Conservation (phyloP, 2,797 vertebrate genomes). For the Knipowitschia caucasica region DNA sequence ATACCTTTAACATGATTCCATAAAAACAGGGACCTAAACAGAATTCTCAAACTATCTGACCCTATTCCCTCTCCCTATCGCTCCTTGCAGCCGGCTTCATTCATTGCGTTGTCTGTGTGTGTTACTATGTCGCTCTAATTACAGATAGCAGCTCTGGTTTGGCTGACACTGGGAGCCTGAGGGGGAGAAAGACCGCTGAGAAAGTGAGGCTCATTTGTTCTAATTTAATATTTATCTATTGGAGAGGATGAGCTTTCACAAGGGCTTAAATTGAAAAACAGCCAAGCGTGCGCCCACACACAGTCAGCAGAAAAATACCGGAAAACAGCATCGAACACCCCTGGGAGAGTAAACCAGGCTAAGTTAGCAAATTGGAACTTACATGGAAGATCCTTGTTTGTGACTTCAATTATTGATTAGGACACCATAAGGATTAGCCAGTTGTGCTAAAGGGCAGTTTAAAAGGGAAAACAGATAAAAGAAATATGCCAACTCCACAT, state of each 20-base stretch:
- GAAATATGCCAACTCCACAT: background rate
- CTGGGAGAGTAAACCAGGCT: constrained; percentile 8
- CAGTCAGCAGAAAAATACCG: constrained; percentile 47
- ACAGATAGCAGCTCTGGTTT: constrained; percentile 49
- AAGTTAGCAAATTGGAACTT: background rate
- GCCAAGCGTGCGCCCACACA: constrained; percentile 48
- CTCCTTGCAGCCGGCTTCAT: constrained; percentile 19
- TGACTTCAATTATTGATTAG: background rate
- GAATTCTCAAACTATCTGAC: background rate
- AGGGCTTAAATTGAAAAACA: constrained; percentile 62
- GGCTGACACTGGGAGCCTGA: constrained; percentile 39
- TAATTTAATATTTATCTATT: constrained; percentile 71
- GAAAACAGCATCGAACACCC: constrained; percentile 41
- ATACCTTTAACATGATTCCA: background rate
- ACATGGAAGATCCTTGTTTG: background rate
- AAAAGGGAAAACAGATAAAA: background rate
- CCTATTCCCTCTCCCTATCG: background rate
- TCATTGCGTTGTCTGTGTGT: constrained; percentile 32
- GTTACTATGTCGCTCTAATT: constrained; percentile 41
- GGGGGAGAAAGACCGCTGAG: constrained; percentile 41
- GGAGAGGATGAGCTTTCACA: constrained; percentile 55
- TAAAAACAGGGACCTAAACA: background rate
- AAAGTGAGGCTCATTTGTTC: constrained; percentile 65
- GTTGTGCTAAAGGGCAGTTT: background rate
- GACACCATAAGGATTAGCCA: background rate